Base-by-base conservation (phyloP, 2,888 invertebrate species). In the Chloroclysta siterata region DNA sequence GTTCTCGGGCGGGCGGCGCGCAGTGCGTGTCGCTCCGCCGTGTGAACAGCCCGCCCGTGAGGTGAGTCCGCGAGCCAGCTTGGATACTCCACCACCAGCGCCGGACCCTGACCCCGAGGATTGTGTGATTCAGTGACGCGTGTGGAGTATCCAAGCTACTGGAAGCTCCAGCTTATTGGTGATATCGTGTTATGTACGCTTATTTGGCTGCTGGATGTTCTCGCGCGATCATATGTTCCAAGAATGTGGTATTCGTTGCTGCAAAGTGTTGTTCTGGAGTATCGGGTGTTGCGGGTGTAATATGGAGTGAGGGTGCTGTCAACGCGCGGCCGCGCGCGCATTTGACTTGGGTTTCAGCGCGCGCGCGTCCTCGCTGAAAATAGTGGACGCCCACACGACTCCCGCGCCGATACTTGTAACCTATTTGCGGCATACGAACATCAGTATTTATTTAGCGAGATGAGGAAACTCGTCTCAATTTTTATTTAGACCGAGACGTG, bases 1-100 rank as follows among this genome's bases (percentile, higher is more conserved):
- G 78, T 75, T 77, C 82, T 80, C 81, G 87, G 86, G 86, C 84
- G 85, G 86, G 84, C 83, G 82, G 82, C 80, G 83, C 87, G 87
- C 91, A 92, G 92, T 93, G 92, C 92, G 92, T 87, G 93, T 87
- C 93, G 93, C 93, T 93, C 93, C 93, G 93, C 93, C 93, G 92
- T 89, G 85, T 87, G 88, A 91, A 92, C 84, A 92, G 88, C 92
- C 88, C 91, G 92, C 87, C 83, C 87, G 88, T 85, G 90, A 91
- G 92, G 92, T 92, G 88, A 88, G 88, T 87, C 76, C 75, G 74
- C 72, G 65, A 46, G 74, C 79, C 78, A 81, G 84, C 78, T 83
- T 84, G 87, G 86, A 85, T 87, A 87, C 87, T 82, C 81, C 81
- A 82, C 81, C 81, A 82, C 78, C 60, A 42, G 50, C 29, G 46